Evolutionary conservation across 2,797 vertebrate species (phyloP), one percentile per base, ranked within the genome.

Genomic region (Chaetodon trifasciatus): DNA sequence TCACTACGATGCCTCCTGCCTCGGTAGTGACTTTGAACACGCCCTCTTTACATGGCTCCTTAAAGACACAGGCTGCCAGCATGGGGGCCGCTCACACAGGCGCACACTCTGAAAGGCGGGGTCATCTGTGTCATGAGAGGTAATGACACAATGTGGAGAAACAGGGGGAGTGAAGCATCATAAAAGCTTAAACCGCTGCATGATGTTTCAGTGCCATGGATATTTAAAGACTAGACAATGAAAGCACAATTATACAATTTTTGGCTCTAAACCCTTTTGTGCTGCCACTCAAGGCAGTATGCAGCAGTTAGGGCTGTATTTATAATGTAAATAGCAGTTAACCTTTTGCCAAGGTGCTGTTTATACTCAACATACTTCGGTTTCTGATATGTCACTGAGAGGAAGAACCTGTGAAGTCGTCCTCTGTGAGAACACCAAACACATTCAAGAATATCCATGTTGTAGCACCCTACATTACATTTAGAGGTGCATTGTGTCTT

Each of bases 1-100:
- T 85, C 89, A 83, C 49, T 53, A 79, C 82, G 73, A 57, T 10
- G 88, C 82, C 71, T 89, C 65, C 87, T 87, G 88, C 81, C 65
- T 63, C 68, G 37, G 50, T 42, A 6, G 79, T 74, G 88, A 0
- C 58, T 37, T 24, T 84, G 91, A 66, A 87, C 93, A 93, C 93
- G 92, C 94, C 93, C 87, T 86, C 89, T 82, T 79, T 81, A 21
- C 78, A 63, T 47, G 89, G 87, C 81, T 61, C 79, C 91, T 94
- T 94, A 94, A 94, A 94, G 94, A 88, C 69, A 81, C 91, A 94
- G 92, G 65, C 73, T 62, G 79, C 79, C 84, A 55, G 80, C 81
- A 13, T 68, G 86, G 74, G 28, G 84, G 75, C 68, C 85, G 6
- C 70, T 21, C 57, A 37, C 56, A 23, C 57, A 1, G 4, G 0